Conservation (phyloP, 2,888 invertebrate species). For the Perizoma affinitatum region DNA sequence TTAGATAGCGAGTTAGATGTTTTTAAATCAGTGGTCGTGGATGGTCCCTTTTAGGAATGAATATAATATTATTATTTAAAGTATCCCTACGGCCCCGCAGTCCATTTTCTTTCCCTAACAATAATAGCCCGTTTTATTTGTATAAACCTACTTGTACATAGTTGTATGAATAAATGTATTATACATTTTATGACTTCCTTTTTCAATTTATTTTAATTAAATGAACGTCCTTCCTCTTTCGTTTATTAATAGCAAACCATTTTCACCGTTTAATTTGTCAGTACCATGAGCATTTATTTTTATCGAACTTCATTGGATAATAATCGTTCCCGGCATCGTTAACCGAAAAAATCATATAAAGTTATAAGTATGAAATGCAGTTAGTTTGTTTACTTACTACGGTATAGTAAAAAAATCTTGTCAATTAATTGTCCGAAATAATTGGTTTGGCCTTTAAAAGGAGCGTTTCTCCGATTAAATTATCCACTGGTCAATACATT, state of each 20-base stretch:
- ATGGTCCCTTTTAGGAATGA: no score
- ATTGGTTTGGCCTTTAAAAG: constrained; percentile 45
- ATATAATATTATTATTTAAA: no score
- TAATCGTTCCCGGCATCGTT: constrained; percentile 13
- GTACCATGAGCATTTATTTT: not conserved
- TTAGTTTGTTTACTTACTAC: constrained; percentile 12
- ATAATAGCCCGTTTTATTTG: no score
- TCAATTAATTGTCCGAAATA: constrained; percentile 36
- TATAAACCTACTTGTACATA: no score
- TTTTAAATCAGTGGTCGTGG: no score
- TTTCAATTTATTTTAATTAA: constrained; percentile 17
- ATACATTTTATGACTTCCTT: constrained; percentile 21
- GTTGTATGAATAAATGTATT: no score
- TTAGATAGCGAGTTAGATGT: no score
- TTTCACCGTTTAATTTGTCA: constrained; percentile 10
- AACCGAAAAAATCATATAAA: constrained; percentile 10
- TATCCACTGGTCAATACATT: constrained; percentile 36
- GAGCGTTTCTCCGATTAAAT: constrained; percentile 42
- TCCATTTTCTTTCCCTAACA: no score
- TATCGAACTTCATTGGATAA: not conserved
- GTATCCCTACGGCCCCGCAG: no score
- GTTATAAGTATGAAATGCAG: constrained; percentile 11
- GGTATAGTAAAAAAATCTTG: constrained; percentile 29
- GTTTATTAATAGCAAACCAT: constrained; percentile 11
- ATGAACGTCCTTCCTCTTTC: constrained; percentile 4